phyloP scores from a whole-genome alignment of 30 jellyfish, hydroid and myxozoan genomes.

The Haliclystus octoradiatus region DNA sequence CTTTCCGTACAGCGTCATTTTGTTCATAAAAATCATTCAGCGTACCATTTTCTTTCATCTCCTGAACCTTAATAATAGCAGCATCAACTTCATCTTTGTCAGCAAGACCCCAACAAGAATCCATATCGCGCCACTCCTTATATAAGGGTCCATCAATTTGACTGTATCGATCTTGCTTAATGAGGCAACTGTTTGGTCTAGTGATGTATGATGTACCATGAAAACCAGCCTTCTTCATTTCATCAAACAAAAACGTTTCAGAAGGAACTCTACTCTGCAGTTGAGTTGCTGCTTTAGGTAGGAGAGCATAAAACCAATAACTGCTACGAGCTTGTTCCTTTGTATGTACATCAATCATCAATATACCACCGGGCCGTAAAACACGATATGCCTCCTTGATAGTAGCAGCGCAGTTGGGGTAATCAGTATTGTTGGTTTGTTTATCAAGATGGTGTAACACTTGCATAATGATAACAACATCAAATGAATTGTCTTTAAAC shows the following conservation, averaged over 20 bases:
- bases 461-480: conserved; percentile 54
- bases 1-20: conserved; percentile 26
- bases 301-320: conserved; percentile 15
- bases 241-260: background rate
- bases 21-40: conserved; percentile 46
- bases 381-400: conserved; percentile 66
- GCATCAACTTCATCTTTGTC: conserved; percentile 41
- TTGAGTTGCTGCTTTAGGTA: conserved; percentile 14
- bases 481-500: conserved; percentile 57
- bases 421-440: conserved; percentile 8
- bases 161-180: conserved; percentile 13
- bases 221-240: conserved; percentile 9
- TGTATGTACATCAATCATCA: conserved; percentile 36
- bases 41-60: conserved; percentile 50
- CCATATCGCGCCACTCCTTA: conserved; percentile 43
- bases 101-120: conserved; percentile 46
- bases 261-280: conserved; percentile 7
- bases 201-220: conserved; percentile 9
- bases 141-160: conserved; percentile 52
- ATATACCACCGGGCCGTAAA: conserved; percentile 74
- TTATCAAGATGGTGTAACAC: conserved; percentile 76
- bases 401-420: conserved; percentile 27
- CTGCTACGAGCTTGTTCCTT: conserved; percentile 11
- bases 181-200: conserved; percentile 30
- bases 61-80: conserved; percentile 38